Evolutionary conservation across 2,113 vertebrate species (phyloP).

Genomic region (Hippocampus abdominalis): DNA sequence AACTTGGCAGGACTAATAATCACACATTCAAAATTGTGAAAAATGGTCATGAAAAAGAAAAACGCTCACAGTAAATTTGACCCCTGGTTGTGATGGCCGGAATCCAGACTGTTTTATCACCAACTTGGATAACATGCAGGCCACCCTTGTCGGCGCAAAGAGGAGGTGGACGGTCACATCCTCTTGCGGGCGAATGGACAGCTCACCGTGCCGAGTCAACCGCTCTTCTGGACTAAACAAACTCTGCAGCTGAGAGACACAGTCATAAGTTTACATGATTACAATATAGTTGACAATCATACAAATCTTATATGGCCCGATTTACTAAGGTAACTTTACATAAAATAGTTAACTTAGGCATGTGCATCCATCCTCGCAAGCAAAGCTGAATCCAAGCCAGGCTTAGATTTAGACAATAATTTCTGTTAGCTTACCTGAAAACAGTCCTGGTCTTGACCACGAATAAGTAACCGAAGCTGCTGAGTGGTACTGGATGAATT

Average conservation of each 20-base stretch:
- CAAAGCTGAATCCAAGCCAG: too few relatives aligned
- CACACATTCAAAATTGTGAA: not conserved
- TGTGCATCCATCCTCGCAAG: too few relatives aligned
- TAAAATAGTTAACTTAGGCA: too few relatives aligned
- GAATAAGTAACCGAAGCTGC: constrained; percentile 84
- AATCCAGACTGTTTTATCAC: constrained; percentile 92
- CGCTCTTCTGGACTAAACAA: constrained; percentile 87
- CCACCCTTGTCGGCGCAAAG: constrained; percentile 88
- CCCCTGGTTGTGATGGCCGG: constrained; percentile 78
- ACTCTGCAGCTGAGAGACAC: constrained; percentile 79
- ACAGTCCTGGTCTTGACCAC: constrained; percentile 93
- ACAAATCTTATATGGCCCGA: not conserved
- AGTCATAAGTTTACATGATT: not conserved
- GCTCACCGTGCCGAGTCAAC: constrained; percentile 80
- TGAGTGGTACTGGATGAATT: constrained; percentile 77
- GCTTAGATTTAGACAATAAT: too few relatives aligned
- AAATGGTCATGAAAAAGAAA: not conserved
- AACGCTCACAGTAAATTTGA: constrained; percentile 90
- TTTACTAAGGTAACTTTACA: too few relatives aligned
- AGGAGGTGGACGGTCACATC: constrained; percentile 81
- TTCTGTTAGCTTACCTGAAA: constrained; percentile 80
- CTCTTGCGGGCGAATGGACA: constrained; percentile 85
- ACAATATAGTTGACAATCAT: not conserved
- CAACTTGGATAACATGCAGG: constrained; percentile 90
- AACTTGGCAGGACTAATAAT: not conserved